Evolutionary conservation across 2,797 vertebrate species (phyloP), one percentile per base, ranked within the genome.

Genomic region (Sebastes hubbsi): DNA sequence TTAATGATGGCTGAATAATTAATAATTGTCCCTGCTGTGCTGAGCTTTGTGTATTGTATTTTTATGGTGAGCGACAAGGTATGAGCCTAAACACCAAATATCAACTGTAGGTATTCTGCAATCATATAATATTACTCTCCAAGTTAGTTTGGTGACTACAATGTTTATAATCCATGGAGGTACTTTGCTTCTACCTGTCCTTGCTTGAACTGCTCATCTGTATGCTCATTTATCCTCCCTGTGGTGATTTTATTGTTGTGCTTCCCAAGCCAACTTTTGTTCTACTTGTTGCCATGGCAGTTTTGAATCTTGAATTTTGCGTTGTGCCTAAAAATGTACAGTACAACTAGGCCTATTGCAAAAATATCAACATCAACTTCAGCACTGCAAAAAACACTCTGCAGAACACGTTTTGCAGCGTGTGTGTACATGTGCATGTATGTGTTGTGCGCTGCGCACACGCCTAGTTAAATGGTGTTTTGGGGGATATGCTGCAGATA

Each of bases 221-320:
- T 56, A 2, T 10, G 16, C 16, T 68, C 58, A 16, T 67, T 46
- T 63, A n/a, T 69, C 24, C 27, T 60, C 68, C n/a, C 52, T 72
- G 12, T 77, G 3, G 7, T 69, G n/a, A 7, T 75, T 69, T 67
- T 49, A 59, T 78, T 82, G 27, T 77, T 59, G 8, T 32, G 14
- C 54, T 54, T 71, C 22, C 56, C 7, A 27, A 61, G 32, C 27
- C 42, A 74, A 14, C 36, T 55, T 61, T 34, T 81, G 12, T 38
- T 79, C 55, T 66, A 30, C 60, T 66, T 72, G 87, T 91, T 89
- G 81, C 86, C 67, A 88, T 87, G 81, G 78, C 69, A 86, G 61
- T 78, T 85, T 77, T 83, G 30, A 80, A 76, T 74, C 18, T 75
- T 69, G 42, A 60, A 60, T 80, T 27, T 54, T 58, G n/a, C n/a